Conservation (phyloP, 2,113 vertebrate species). For the Albula goreensis region DNA sequence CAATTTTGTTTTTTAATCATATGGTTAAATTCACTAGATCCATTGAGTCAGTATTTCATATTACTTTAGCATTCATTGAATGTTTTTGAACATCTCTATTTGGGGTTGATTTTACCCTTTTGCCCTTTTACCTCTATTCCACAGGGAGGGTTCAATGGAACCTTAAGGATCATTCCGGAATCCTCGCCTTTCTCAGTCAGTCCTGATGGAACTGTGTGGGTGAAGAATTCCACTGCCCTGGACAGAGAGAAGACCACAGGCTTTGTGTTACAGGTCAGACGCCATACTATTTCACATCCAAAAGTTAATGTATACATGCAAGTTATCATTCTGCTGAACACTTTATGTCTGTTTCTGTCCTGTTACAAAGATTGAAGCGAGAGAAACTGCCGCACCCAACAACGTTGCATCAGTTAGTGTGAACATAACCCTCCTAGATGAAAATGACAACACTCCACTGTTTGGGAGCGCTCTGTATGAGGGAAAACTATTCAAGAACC, state of each 20-base stretch:
- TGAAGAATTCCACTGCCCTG: constrained; percentile 58
- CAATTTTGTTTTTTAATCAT: too few species aligned
- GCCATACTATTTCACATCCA: background rate
- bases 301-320: background rate
- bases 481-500: constrained; percentile 60
- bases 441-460: constrained; percentile 74
- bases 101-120: too few species aligned
- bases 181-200: constrained; percentile 66
- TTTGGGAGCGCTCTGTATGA: constrained; percentile 60
- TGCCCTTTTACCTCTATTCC: background rate
- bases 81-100: background rate
- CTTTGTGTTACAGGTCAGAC: constrained; percentile 64
- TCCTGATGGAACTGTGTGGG: constrained; percentile 60
- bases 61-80: background rate
- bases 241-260: constrained; percentile 63
- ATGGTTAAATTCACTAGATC: too few species aligned
- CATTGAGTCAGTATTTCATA: too few species aligned
- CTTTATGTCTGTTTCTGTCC: background rate
- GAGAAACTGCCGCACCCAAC: constrained; percentile 50
- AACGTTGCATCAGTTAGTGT: background rate
- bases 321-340: background rate
- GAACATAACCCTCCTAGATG: constrained; percentile 64
- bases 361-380: constrained; percentile 65
- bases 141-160: constrained; percentile 77
- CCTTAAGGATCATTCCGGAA: constrained; percentile 51